Base-by-base conservation (phyloP, 2,113 vertebrate species). In the Empidonax alnorum region DNA sequence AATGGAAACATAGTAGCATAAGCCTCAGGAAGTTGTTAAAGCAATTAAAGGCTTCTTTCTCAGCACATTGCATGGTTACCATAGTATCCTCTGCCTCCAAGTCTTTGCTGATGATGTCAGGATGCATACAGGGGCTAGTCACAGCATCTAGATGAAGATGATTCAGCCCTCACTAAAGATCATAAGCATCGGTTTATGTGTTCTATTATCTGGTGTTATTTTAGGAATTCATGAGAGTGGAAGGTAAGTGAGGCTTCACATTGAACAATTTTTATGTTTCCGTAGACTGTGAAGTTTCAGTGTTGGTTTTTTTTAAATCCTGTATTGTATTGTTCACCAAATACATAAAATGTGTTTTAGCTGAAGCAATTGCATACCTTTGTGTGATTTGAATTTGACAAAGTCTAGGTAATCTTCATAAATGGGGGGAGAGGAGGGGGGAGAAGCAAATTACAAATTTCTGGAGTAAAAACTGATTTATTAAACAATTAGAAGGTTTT, bases 21-120 rank as follows among this genome's bases (percentile, higher is more conserved):
- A 98, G 94, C 97, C 91, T 96, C 97, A 95, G 97, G 98, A 98
- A 98, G 98, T 98, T 98, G 98, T 98, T 98, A 97, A 97, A 97
- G 98, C 98, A 98, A 98, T 98, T 98, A 98, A 97, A 98, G 97
- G 96, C 97, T 97, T 96, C 97, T 98, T 96, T 94, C 97, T 94
- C 96, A 95, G 97, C 96, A 96, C 97, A 96, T 94, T 97, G 96
- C 94, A 25, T 95, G 96, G 98, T 99, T 99, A 98, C 98, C 98
- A 98, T 98, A 98, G 98, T 97, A 98, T 97, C 98, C 97, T 97
- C 96, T 98, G 96, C 96, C 94, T 97, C 93, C 59, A 96, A 95
- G 92, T 97, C 98, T 97, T 96, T 94, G 92, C 96, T 98, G 98
- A 97, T 98, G 98, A 98, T 98, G 98, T 98, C 98, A 98, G 97